Evolutionary conservation across 1,140 invertebrate species (phyloP), one percentile per base, ranked within the genome.

Genomic region (Mizuhopecten yessoensis): DNA sequence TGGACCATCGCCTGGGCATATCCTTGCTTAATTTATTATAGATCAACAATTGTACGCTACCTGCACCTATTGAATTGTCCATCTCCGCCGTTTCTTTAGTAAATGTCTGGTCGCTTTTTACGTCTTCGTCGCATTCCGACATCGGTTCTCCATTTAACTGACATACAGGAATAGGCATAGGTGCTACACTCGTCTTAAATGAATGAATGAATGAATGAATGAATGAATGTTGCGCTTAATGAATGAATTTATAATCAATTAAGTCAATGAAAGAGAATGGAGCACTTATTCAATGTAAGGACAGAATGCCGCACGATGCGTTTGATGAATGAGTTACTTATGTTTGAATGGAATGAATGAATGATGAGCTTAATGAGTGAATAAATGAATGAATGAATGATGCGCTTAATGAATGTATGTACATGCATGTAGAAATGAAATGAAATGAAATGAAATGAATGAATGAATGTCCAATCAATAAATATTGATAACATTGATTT

Each of bases 131-230:
- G 29, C 57, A 75, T 5, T 75, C 57, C 1, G 57, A n/a, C 57
- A 75, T 75, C 3, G 57, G 57, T 75, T 75, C 57, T n/a, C 57
- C 57, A 29, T 75, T 75, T n/a, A 75, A 75, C 57, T 75, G 57
- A 75, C 57, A 75, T 5, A 75, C 23, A 75, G 57, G 57, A 75
- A 75, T 75, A 75, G 57, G 57, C 57, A 75, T 75, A 75, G 57
- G 57, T n/a, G 57, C 57, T 29, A 75, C 57, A 75, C 57, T 75
- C 57, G 57, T 75, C 57, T 75, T 29, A 5, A 29, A 75, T 75
- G 11, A 29, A 75, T 75, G 57, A 75, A 75, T 29, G 57, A 29
- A 75, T 75, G 57, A 75, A 75, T n/a, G n/a, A 29, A 75, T n/a
- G 23, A 75, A 75, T 45, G 9, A 75, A 75, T 75, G 45, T n/a